Evolutionary conservation across 2,113 vertebrate species (phyloP), one percentile per base, ranked within the genome.

Genomic region (Speoplatyrhinus poulsoni): DNA sequence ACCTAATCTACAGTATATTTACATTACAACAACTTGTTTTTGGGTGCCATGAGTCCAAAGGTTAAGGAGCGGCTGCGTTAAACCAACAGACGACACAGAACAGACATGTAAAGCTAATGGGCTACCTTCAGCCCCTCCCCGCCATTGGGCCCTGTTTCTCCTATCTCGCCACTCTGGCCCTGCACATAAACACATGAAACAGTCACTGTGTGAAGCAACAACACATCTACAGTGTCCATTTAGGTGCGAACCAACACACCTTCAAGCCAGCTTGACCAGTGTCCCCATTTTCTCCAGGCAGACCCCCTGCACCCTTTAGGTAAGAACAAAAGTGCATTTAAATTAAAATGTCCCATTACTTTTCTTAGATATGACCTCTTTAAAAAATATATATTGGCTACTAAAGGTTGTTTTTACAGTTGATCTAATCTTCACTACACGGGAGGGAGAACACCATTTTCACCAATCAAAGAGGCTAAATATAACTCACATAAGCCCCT

Each of bases 81-180:
- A 5, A 41, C 36, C 36, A 41, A 41, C 26, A 26, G 26, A 2
- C 26, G 26, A 26, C 26, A 26, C 1, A 2, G 26, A 26, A 26
- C 26, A 26, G 26, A 26, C 36, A 8, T 41, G 36, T 41, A 41
- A 41, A 41, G 36, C 36, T 41, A 41, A 41, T 11, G 49, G 9
- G 5, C 13, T 71, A 94, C 93, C 93, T 94, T 92, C 48, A 88
- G 84, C 8, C 94, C 94, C n/a, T 88, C 81, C 0, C 87, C 83
- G n/a, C 94, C 94, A 76, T 58, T 81, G 63, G 82, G 85, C 10
- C 94, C 94, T 53, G 57, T 61, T 33, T 80, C 70, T 0, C 94
- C 93, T 8, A 41, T 3, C 3, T 73, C 80, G 49, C 94, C 94
- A 49, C 81, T 82, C 57, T 92, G 85, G 0, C 94, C 93, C 94